These are phyloP conservation scores for Gymnocephalus cernua DNA, from an alignment of 2,113 vertebrate species.

Conservation along the genomic window DNA sequence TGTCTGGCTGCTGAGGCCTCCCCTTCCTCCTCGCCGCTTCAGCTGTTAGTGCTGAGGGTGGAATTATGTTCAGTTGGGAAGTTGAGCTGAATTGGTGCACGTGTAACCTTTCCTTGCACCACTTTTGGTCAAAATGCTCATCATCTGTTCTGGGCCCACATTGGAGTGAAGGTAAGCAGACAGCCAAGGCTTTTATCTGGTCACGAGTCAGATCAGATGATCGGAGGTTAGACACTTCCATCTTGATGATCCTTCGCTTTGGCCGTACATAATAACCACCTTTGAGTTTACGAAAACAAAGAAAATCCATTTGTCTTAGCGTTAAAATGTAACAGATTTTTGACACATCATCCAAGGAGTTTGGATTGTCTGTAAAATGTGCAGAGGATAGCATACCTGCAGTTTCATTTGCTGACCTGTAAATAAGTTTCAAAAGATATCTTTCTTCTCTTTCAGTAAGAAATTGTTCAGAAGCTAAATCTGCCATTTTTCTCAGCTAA, in stretches of 20 bases:
- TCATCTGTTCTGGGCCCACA: neutral
- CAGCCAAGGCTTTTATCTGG: neutral
- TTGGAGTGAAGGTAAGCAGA: conserved; percentile 12
- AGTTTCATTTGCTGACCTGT: neutral
- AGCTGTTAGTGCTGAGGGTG: neutral
- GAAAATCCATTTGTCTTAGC: neutral
- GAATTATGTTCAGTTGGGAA: neutral
- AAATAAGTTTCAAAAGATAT: neutral
- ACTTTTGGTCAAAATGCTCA: conserved; percentile 15
- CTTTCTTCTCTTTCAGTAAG: neutral
- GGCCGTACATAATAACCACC: neutral
- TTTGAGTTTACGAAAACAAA: neutral
- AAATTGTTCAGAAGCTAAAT: neutral
- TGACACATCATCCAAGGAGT: neutral
- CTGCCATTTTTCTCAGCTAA: neutral
- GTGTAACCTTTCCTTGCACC: neutral
- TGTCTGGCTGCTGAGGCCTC: neutral
- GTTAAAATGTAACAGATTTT: neutral
- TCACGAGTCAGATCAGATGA: neutral
- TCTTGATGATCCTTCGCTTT: neutral
- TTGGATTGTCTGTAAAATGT: neutral
- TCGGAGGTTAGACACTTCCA: conserved; percentile 2
- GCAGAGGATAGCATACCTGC: neutral
- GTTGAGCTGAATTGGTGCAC: neutral
- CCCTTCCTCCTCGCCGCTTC: neutral